phyloP scores from a whole-genome alignment of 2,888 invertebrate species.

The Biston betularia region DNA sequence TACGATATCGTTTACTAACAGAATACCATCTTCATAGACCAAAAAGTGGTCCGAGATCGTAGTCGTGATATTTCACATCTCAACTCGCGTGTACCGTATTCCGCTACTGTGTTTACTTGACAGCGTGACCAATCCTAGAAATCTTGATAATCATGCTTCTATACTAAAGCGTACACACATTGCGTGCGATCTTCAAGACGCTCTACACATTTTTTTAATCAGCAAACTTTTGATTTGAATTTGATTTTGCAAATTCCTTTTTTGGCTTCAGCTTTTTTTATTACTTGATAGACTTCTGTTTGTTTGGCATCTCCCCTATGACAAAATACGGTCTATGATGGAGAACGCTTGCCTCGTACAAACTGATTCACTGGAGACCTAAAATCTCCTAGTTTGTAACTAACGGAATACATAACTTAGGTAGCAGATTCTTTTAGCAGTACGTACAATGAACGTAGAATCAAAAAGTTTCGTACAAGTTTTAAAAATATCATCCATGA shows the following conservation, averaged over 20 bases:
- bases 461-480: no score
- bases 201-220: neutral
- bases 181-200: neutral
- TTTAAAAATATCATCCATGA: no score
- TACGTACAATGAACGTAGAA: no score
- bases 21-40: conserved; percentile 5
- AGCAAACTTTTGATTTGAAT: neutral
- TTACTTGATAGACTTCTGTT: no score
- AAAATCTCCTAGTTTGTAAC: no score
- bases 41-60: conserved; percentile 11
- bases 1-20: conserved; percentile 8
- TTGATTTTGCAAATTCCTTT: neutral
- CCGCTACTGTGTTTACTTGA: conserved; percentile 25
- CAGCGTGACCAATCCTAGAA: conserved; percentile 34
- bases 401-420: no score
- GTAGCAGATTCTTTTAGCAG: no score
- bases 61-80: conserved; percentile 24
- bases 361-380: no score
- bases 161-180: conserved; percentile 7
- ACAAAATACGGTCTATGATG: no score
- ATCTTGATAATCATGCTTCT: conserved; percentile 30
- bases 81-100: conserved; percentile 15
- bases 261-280: neutral
- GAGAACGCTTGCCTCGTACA: no score
- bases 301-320: no score